Conservation (phyloP, 2,888 invertebrate genomes). For the Agriopis marginaria region DNA sequence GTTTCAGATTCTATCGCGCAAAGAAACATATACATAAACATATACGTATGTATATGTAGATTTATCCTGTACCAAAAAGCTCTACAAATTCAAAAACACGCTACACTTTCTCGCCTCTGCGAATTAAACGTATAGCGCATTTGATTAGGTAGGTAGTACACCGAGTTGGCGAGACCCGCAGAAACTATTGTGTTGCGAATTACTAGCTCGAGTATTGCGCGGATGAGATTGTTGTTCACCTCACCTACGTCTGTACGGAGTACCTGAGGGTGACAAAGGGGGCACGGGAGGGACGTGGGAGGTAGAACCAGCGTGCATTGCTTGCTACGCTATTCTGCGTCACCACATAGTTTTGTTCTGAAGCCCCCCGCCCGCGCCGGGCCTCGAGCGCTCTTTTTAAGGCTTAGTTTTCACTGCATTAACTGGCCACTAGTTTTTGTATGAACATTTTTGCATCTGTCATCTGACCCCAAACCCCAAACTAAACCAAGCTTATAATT, state of each 20-base stretch:
- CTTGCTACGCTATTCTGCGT: conserved; percentile 70
- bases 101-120: conserved; percentile 2
- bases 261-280: conserved; percentile 54
- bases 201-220: conserved; percentile 61
- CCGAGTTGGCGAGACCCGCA: conserved; percentile 54
- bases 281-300: conserved; percentile 42
- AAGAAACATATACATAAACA: too few relatives aligned
- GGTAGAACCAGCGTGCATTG: conserved; percentile 58
- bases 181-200: conserved; percentile 65
- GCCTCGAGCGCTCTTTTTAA: conserved; percentile 68
- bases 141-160: conserved; percentile 30
- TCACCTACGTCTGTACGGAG: conserved; percentile 50
- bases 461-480: too few relatives aligned
- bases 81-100: background rate
- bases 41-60: background rate
- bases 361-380: conserved; percentile 57
- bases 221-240: conserved; percentile 75
- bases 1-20: too few relatives aligned
- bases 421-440: conserved; percentile 54
- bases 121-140: conserved; percentile 30
- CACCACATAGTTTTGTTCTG: conserved; percentile 81
- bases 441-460: too few relatives aligned
- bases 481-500: too few relatives aligned
- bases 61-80: background rate
- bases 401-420: conserved; percentile 72